Percentiles rank a stretch among this genome's conserved stretches.
phyloP scores from a whole-genome alignment of 2,888 invertebrate genomes.

The Tetheella fluctuosa region DNA sequence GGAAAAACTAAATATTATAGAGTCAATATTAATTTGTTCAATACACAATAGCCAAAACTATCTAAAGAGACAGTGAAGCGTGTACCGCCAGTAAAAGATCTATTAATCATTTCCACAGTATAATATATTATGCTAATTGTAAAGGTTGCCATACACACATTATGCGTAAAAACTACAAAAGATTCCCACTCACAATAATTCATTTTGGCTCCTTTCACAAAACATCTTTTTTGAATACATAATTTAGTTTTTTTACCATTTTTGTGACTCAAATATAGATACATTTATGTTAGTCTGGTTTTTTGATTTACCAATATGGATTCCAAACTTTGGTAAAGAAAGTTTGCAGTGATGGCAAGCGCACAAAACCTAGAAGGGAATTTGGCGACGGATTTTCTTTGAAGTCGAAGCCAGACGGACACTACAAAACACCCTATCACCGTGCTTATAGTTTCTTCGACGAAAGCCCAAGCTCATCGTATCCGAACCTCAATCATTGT shows the following conservation, averaged over 20 bases:
- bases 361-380: no score
- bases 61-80: constrained; percentile 15
- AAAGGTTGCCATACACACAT: constrained; percentile 36
- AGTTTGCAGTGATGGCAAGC: no score
- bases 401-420: no score
- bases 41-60: background rate
- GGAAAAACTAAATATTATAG: no score
- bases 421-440: no score
- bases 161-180: constrained; percentile 36
- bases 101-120: constrained; percentile 45
- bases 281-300: background rate
- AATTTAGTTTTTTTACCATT: background rate
- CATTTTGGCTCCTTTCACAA: constrained; percentile 43
- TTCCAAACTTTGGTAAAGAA: background rate
- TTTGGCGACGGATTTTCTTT: no score
- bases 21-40: no score
- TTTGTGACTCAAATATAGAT: background rate
- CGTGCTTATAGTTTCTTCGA: no score
- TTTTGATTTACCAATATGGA: background rate
- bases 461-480: no score
- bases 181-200: constrained; percentile 39
- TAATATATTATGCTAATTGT: constrained; percentile 46
- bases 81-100: constrained; percentile 31
- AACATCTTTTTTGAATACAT: constrained; percentile 25
- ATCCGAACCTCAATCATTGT: no score